Conservation (phyloP, 2,797 vertebrate genomes). For the Rhyacichthys aspro region DNA sequence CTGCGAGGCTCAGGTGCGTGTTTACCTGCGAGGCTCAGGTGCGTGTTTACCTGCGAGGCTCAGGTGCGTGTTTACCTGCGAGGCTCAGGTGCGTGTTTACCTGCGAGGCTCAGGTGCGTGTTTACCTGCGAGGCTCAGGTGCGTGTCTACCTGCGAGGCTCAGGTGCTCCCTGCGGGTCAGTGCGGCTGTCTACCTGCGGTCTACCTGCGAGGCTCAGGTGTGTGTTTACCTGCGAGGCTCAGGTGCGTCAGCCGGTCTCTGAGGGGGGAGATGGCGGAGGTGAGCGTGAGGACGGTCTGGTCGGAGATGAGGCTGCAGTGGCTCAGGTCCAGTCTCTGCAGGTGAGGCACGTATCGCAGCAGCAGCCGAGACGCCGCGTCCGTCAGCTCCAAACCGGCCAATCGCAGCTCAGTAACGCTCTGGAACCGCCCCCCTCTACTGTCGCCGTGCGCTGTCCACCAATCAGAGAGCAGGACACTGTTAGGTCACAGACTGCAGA, state of each 20-base stretch:
- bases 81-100: not conserved
- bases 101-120: not conserved
- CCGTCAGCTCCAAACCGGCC: conserved; percentile 87
- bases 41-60: conserved; percentile 83
- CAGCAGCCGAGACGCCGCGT: conserved; percentile 82
- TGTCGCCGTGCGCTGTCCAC: conserved; percentile 81
- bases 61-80: conserved; percentile 71
- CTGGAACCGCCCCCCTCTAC: conserved; percentile 85
- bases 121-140: not conserved
- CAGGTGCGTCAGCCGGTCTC: conserved; percentile 87
- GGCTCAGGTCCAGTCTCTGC: conserved; percentile 87
- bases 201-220: too few species aligned
- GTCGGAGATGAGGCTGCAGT: conserved; percentile 87
- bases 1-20: not conserved
- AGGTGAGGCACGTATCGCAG: conserved; percentile 88
- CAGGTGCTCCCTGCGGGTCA: conserved; percentile 65
- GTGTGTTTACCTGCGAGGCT: conserved; percentile 83
- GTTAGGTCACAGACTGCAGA: not conserved
- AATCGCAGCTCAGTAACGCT: conserved; percentile 85
- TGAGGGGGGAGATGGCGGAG: conserved; percentile 85
- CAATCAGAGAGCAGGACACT: conserved; percentile 27
- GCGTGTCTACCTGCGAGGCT: conserved; percentile 83
- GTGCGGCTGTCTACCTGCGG: too few species aligned
- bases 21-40: not conserved
- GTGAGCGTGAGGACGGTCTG: conserved; percentile 86